Conservation (phyloP, 2,888 invertebrate species). For the Rhamnusium bicolor region DNA sequence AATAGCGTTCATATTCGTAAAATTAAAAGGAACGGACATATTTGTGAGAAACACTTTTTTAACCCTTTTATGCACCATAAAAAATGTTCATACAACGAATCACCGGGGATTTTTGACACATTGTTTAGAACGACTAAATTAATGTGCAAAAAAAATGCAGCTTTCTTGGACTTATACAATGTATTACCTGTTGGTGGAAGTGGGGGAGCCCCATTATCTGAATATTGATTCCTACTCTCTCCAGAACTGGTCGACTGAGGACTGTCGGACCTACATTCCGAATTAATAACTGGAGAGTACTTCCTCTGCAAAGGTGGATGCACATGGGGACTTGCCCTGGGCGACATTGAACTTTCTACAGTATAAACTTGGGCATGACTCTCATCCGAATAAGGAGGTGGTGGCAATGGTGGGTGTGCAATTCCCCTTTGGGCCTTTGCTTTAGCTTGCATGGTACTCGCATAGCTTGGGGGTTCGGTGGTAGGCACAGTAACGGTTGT, state of each 20-base stretch:
- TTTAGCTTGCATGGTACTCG: constrained; percentile 88
- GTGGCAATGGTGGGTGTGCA: constrained; percentile 79
- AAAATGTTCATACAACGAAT: too few species aligned
- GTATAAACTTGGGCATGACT: constrained; percentile 66
- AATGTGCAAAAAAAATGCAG: too few species aligned
- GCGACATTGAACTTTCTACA: constrained; percentile 71
- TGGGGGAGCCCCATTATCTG: constrained; percentile 66
- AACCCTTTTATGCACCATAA: too few species aligned
- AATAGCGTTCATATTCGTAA: too few species aligned
- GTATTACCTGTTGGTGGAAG: constrained; percentile 71
- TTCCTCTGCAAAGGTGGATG: constrained; percentile 82
- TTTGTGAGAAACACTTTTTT: too few species aligned
- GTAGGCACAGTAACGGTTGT: constrained; percentile 75
- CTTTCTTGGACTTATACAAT: too few species aligned
- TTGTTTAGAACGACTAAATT: too few species aligned
- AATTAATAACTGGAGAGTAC: constrained; percentile 77
- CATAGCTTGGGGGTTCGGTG: constrained; percentile 93
- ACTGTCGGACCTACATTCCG: constrained; percentile 74
- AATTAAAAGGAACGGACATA: too few species aligned
- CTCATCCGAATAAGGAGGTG: constrained; percentile 77
- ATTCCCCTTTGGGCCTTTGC: constrained; percentile 75
- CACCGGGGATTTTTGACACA: too few species aligned
- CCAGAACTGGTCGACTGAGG: constrained; percentile 70
- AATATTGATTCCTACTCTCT: constrained; percentile 71
- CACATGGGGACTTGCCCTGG: constrained; percentile 71